phyloP scores from a whole-genome alignment of 2,888 invertebrate species.

The Rhamnusium bicolor region DNA sequence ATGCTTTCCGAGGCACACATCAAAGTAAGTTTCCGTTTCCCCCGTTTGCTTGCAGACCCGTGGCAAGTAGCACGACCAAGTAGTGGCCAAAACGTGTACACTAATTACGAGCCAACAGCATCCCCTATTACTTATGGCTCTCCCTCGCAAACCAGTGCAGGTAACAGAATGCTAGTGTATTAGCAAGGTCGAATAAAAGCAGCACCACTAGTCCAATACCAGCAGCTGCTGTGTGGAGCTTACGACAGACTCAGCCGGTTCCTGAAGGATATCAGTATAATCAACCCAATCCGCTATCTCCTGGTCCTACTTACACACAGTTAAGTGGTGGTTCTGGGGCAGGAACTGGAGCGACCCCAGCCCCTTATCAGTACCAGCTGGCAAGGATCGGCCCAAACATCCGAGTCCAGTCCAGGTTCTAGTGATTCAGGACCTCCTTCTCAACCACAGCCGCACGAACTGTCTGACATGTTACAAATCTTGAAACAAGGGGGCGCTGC shows the following conservation, averaged over 20 bases:
- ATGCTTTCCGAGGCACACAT: conserved; percentile 72
- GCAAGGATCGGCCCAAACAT: conserved; percentile 63
- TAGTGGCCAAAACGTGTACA: conserved; percentile 82
- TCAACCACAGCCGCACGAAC: conserved; percentile 83
- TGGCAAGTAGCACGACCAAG: conserved; percentile 77
- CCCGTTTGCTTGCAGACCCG: conserved; percentile 64
- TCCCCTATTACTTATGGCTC: conserved; percentile 80
- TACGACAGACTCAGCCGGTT: conserved; percentile 77
- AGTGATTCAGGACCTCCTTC: conserved; percentile 76
- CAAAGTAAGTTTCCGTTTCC: conserved; percentile 65
- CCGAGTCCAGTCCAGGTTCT: conserved; percentile 71
- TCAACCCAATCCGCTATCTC: conserved; percentile 84
- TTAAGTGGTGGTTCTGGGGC: conserved; percentile 77
- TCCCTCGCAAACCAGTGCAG: conserved; percentile 77
- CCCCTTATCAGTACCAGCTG: conserved; percentile 67
- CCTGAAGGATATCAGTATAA: conserved; percentile 79
- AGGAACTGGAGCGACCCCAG: conserved; percentile 57
- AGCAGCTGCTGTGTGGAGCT: conserved; percentile 78
- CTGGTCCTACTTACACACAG: conserved; percentile 88
- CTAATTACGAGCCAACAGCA: conserved; percentile 83
- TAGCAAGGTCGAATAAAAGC: conserved; percentile 80
- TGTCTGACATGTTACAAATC: conserved; percentile 95
- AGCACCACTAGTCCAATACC: conserved; percentile 82
- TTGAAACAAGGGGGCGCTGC: conserved; percentile 88
- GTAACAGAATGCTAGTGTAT: conserved; percentile 75